Evolutionary conservation across 2,888 invertebrate species (phyloP).

Genomic region (Pyralis farinalis): DNA sequence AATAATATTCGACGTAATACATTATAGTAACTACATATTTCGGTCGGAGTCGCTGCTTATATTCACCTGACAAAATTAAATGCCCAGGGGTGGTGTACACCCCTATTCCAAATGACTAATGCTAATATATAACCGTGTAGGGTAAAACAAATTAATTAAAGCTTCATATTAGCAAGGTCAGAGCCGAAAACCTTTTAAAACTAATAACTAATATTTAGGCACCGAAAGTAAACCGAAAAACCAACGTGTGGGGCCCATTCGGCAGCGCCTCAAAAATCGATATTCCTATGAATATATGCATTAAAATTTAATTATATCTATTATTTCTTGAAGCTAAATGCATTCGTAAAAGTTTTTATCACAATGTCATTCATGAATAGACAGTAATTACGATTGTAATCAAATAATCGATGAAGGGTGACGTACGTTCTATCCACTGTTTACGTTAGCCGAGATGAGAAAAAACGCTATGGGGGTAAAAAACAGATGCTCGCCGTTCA

Average conservation of each 20-base stretch:
- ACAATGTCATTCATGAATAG: constrained; percentile 68
- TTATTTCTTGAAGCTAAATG: constrained; percentile 8
- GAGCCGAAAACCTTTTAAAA: constrained; percentile 2
- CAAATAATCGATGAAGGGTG: constrained; percentile 65
- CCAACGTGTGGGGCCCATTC: constrained; percentile 24
- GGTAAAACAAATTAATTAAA: constrained; percentile 9
- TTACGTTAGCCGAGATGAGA: constrained; percentile 56
- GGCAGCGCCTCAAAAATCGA: constrained; percentile 37
- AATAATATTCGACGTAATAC: no score
- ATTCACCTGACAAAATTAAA: constrained; percentile 10
- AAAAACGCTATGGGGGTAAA: constrained; percentile 36
- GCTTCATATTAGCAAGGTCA: constrained; percentile 12
- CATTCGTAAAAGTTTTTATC: constrained; percentile 36
- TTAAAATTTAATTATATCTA: constrained; percentile 13
- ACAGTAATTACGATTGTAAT: constrained; percentile 54
- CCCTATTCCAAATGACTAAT: constrained; percentile 14
- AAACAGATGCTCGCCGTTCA: constrained; percentile 44
- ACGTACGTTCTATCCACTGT: constrained; percentile 50
- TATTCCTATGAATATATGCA: constrained; percentile 25
- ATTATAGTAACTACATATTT: no score
- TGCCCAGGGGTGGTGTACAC: constrained; percentile 13
- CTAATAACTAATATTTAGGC: not conserved
- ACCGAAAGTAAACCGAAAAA: constrained; percentile 7
- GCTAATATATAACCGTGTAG: constrained; percentile 7
- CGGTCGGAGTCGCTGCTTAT: no score